Percentiles rank a stretch among this genome's conserved stretches.
phyloP scores from a whole-genome alignment of 2,888 invertebrate species.

The Dasysyrphus albostriatus region DNA sequence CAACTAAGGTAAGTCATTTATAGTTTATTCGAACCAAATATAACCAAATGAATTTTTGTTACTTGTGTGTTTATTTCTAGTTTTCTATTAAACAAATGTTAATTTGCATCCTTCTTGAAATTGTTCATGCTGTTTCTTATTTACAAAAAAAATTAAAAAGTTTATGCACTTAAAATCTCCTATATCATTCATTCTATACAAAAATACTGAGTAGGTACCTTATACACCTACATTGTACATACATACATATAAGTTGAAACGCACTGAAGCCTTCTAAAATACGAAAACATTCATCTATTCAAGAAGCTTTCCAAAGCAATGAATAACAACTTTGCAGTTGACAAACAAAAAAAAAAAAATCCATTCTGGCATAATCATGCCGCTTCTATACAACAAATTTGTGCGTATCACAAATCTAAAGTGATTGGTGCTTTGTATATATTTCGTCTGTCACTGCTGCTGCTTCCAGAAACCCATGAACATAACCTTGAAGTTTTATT shows the following conservation, averaged over 20 bases:
- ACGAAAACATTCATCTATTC: conserved; percentile 6
- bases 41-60: too few relatives aligned
- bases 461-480: conserved; percentile 67
- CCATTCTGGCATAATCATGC: neutral
- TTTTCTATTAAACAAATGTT: too few relatives aligned
- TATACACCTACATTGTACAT: neutral
- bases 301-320: conserved; percentile 42
- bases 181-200: too few relatives aligned
- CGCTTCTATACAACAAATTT: conserved; percentile 33
- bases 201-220: too few relatives aligned
- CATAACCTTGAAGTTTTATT: conserved; percentile 74
- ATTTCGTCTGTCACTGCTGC: conserved; percentile 51
- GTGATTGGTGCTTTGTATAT: conserved; percentile 47
- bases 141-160: too few relatives aligned
- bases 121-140: too few relatives aligned
- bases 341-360: neutral
- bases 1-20: too few relatives aligned
- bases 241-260: neutral
- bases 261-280: neutral
- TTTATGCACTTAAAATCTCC: too few relatives aligned
- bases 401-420: conserved; percentile 68
- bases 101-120: too few relatives aligned
- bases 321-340: conserved; percentile 61
- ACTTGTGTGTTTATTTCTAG: too few relatives aligned
- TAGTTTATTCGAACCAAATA: too few relatives aligned